Evolutionary conservation across 2,888 invertebrate genomes (phyloP), one percentile per base, ranked within the genome.

Genomic region (Caenorhabditis sp.): DNA sequence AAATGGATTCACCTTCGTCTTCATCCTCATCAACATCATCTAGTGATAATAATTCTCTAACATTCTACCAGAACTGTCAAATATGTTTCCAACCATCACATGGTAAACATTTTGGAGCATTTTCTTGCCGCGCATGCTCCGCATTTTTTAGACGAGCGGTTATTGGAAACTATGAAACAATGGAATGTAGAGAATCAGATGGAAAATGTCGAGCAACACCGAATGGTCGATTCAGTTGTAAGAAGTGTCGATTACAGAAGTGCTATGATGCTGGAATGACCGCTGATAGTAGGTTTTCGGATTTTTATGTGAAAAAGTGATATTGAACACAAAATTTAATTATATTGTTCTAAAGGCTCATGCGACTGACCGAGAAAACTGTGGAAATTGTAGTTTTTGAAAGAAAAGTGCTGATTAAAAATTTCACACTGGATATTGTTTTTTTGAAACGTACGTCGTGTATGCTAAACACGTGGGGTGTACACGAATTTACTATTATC

Each of bases 51-150:
- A 71, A 26, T 26, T 49, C 10, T 31, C 68, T 0, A 59, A 74
- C 59, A 49, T 67, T 53, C 63, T 61, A 43, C 17, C 7, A 12
- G 36, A 36, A 76, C 52, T 78, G 78, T 62, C 69, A 49, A 14
- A 61, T 78, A 2, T 76, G 76, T 60, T 69, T n/a, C 7, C 67
- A 70, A 57, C 57, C 69, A 0, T 73, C 69, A 0, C 74, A 76
- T 38, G 78, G 78, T 21, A 65, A 71, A 25, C 78, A 78, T 53
- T 78, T 78, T 50, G 78, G 78, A 5, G 76, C 76, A 1, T 60
- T 70, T n/a, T 71, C 76, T 7, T 78, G 78, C 59, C 56, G 78
- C 36, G 78, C 78, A 10, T 78, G 78, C 57, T 76, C 78, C 10
- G 76, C 78, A 8, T 78, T 78, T 53, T 78, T 43, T 14, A 10